A percentile compares a stretch with the other conserved stretches of the same genome.
These are phyloP conservation scores for Dorcus hopei DNA, from an alignment of 2,888 invertebrate species.

Conservation along the genomic window DNA sequence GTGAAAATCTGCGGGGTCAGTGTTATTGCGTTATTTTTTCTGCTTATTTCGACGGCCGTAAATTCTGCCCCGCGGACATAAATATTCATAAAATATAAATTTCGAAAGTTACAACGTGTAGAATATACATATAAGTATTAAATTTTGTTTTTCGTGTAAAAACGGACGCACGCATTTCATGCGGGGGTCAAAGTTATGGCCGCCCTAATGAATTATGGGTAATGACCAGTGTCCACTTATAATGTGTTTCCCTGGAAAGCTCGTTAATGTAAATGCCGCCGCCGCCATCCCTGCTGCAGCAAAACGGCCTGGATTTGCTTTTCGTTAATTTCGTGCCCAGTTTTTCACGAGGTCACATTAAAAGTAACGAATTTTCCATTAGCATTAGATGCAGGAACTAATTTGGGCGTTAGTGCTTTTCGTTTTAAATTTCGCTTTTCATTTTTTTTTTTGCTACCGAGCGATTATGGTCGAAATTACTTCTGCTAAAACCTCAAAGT, in stretches of 20 bases:
- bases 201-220: constrained; percentile 21
- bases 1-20: too few species aligned
- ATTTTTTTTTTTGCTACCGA: not conserved
- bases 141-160: constrained; percentile 2
- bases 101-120: constrained; percentile 1
- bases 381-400: constrained; percentile 2
- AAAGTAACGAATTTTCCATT: constrained; percentile 6
- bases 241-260: constrained; percentile 20
- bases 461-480: too few species aligned
- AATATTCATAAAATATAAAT: constrained; percentile 1
- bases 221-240: constrained; percentile 24
- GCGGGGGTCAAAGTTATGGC: constrained; percentile 2
- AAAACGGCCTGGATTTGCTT: constrained; percentile 4
- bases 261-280: constrained; percentile 22
- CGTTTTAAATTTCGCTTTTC: not conserved
- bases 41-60: not conserved
- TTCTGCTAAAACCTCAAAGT: too few species aligned
- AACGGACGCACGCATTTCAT: constrained; percentile 7
- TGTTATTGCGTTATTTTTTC: not conserved
- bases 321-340: not conserved
- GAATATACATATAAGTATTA: not conserved
- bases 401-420: not conserved
- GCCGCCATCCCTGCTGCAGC: not conserved
- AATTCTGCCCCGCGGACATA: not conserved
- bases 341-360: not conserved